Evolutionary conservation across 2,888 invertebrate species (phyloP), one percentile per base, ranked within the genome.

Genomic region (Aleiodes testaceus): DNA sequence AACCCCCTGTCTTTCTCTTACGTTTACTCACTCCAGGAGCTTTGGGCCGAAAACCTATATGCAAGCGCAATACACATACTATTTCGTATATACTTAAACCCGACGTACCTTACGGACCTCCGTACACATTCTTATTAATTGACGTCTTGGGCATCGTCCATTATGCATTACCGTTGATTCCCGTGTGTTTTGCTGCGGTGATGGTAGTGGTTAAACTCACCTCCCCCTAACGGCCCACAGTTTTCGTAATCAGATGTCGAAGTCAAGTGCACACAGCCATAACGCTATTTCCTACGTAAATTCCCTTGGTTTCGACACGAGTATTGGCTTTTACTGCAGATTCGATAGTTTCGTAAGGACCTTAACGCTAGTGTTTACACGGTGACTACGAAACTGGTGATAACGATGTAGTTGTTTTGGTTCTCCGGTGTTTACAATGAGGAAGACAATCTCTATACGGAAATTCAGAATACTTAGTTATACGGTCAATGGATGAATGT

Each of bases 61-160:
- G 63, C 52, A 66, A 63, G 36, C 11, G 36, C 45, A 64, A 42
- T 64, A 61, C 49, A 52, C 66, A 42, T 26, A 26, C 26, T 36
- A 7, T 70, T 70, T 61, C 26, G 74, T 63, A 68, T 78, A 77
- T 78, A 75, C 79, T 78, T 78, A 80, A 36, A 11, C 11, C 36
- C 11, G 7, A 16, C 82, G 75, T 80, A 79, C 78, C 80, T 79
- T 79, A 78, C 76, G 77, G 81, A 82, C 84, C 85, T 84, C 79
- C 77, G 84, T 82, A 85, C 81, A 86, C 84, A 84, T 85, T 86
- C 84, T 86, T 85, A 86, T 85, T 85, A 86, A 86, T 86, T 86
- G 84, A 86, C 81, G 82, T 84, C 80, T 81, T 78, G 78, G 79
- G 72, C 75, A 78, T 20, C 20, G 3, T 84, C 76, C 77, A 86